These are phyloP conservation scores for Caenorhabditis remanei DNA, from an alignment of 1,140 invertebrate species.

Conservation along the genomic window DNA sequence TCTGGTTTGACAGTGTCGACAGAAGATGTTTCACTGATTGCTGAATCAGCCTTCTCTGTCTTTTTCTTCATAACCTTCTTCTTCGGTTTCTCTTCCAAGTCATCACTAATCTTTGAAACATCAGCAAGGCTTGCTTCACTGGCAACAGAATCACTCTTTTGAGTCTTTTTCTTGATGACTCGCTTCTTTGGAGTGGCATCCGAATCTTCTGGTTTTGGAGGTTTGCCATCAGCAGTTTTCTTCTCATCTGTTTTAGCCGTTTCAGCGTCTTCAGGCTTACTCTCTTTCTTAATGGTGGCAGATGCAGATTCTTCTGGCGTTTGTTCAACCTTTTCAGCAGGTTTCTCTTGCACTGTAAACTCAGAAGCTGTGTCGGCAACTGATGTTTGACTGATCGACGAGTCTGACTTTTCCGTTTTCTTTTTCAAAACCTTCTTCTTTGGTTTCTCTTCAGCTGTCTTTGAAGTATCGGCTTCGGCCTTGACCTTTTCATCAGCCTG, in stretches of 20 bases:
- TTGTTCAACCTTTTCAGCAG: not conserved
- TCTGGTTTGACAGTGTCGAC: slow-evolving; percentile 46
- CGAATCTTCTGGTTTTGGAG: slow-evolving; percentile 8
- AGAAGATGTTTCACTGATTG: slow-evolving; percentile 16
- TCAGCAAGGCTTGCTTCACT: slow-evolving; percentile 41
- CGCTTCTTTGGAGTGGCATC: not conserved
- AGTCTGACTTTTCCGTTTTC: slow-evolving; percentile 32
- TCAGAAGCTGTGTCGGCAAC: not conserved
- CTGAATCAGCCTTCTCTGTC: slow-evolving; percentile 20
- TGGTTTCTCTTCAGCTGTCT: slow-evolving; percentile 35
- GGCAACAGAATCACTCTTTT: slow-evolving; percentile 42
- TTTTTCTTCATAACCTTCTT: slow-evolving; percentile 41
- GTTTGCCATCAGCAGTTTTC: slow-evolving; percentile 1
- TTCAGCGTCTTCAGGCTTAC: not conserved
- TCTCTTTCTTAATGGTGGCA: slow-evolving; percentile 11
- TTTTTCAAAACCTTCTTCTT: slow-evolving; percentile 32
- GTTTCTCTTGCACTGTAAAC: not conserved
- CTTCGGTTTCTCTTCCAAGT: slow-evolving; percentile 39
- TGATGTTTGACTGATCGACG: not conserved
- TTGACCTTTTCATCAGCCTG: not conserved
- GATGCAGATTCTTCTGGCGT: not conserved
- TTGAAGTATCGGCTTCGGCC: not conserved
- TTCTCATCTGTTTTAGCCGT: not conserved
- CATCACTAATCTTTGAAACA: slow-evolving; percentile 27
- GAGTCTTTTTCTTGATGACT: slow-evolving; percentile 46